These are phyloP conservation scores for Sacculina carcini DNA, from an alignment of 2,888 invertebrate genomes.

Conservation along the genomic window DNA sequence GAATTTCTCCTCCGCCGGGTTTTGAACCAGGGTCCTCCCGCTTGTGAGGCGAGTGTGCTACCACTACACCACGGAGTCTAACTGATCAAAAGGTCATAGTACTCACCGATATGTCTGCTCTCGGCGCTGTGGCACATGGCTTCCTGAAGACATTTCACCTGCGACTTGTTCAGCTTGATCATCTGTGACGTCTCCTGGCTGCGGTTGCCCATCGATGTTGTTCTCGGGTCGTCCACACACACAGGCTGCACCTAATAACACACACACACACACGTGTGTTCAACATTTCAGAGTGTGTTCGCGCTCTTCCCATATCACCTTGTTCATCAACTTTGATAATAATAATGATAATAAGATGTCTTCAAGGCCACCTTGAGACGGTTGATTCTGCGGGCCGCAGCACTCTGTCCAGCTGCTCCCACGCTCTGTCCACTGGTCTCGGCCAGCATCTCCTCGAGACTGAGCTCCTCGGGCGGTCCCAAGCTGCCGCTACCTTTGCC, in stretches of 20 bases:
- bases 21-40: too few species aligned
- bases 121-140: conserved; percentile 86
- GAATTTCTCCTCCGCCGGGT: too few species aligned
- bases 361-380: conserved; percentile 17
- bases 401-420: too few species aligned
- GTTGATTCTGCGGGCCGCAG: conserved; percentile 15
- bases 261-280: background rate
- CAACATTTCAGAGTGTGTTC: conserved; percentile 6
- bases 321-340: background rate
- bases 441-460: conserved; percentile 65
- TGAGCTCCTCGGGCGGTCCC: conserved; percentile 28
- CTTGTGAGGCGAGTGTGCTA: too few species aligned
- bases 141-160: conserved; percentile 60
- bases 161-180: conserved; percentile 40
- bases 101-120: conserved; percentile 51
- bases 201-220: conserved; percentile 9
- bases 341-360: too few species aligned
- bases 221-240: conserved; percentile 16
- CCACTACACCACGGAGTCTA: too few species aligned
- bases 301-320: background rate
- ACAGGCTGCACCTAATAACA: conserved; percentile 9
- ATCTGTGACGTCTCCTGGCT: conserved; percentile 16
- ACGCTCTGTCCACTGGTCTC: conserved; percentile 33
- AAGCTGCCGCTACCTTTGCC: conserved; percentile 1
- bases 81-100: background rate